Percentiles rank a stretch among this genome's conserved stretches.
Conservation (phyloP, 2,797 vertebrate genomes). For the Discoglossus pictus region DNA sequence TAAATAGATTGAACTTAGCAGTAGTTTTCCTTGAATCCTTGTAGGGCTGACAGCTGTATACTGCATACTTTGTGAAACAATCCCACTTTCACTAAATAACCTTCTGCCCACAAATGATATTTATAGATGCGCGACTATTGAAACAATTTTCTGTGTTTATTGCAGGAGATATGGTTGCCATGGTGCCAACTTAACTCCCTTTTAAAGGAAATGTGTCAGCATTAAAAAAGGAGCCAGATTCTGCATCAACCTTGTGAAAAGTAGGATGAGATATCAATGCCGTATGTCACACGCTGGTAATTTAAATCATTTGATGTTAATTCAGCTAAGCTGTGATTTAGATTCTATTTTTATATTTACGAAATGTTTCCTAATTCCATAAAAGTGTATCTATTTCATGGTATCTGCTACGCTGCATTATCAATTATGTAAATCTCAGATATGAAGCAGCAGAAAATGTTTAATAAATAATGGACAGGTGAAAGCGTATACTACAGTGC, state of each 20-base stretch:
- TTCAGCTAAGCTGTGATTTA: too few relatives aligned
- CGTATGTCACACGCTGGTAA: constrained; percentile 20
- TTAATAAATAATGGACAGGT: too few relatives aligned
- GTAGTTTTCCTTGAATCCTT: not conserved
- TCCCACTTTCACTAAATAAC: constrained; percentile 25
- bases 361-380: too few relatives aligned
- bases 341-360: too few relatives aligned
- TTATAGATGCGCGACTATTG: constrained; percentile 33
- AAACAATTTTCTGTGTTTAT: constrained; percentile 37
- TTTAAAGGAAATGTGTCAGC: constrained; percentile 7
- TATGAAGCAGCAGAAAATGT: too few relatives aligned
- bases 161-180: constrained; percentile 39
- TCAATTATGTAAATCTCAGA: too few relatives aligned
- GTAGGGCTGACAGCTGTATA: constrained; percentile 29
- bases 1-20: too few relatives aligned
- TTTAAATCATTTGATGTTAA: constrained; percentile 9
- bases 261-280: constrained; percentile 6
- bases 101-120: constrained; percentile 37
- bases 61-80: constrained; percentile 22
- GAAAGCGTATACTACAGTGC: too few relatives aligned
- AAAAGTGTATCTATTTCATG: too few relatives aligned
- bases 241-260: not conserved
- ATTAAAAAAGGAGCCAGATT: constrained; percentile 11
- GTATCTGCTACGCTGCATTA: too few relatives aligned
- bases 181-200: constrained; percentile 21